Evolutionary conservation across 1,140 invertebrate genomes (phyloP), one percentile per base, ranked within the genome.

Genomic region (Macrostomum lignano): DNA sequence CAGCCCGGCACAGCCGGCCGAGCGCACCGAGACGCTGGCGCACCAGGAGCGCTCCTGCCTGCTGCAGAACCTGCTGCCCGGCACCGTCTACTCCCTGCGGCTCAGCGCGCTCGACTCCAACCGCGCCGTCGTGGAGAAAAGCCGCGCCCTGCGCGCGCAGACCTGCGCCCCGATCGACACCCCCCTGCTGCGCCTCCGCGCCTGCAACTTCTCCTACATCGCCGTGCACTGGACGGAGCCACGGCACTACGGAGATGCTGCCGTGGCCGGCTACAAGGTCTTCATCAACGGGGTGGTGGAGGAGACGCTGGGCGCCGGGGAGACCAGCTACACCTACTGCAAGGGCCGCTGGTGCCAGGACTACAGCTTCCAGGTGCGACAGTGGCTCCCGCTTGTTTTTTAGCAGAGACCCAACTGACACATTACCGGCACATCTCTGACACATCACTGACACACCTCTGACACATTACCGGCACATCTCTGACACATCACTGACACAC

Each of bases 171-270:
- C 51, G 15, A 49, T 52, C 21, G 40, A 42, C 21, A 20, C 38
- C 23, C 42, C 42, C 10, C 17, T 17, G 9, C 19, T 38, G 20
- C 32, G 36, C 22, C 25, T 7, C 38, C 55, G 55, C 37, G 55
- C 53, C 3, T 49, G 49, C 35, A 58, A 58, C 34, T 57, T 57
- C 45, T 54, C 48, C 9, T 58, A 57, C 40, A 49, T 56, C 33
- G 47, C 52, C 9, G 46, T 58, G 25, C 47, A 57, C 35, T 58
- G 55, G 55, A 50, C 56, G n/a, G 51, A 52, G 36, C 50, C 51
- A 10, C 46, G 40, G 2, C 47, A 44, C 3, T 57, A 52, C 38
- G 55, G 54, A 7, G 48, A 49, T 36, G 51, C 51, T 9, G 28
- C 45, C 19, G 44, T 57, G 21, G 52, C 45, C n/a, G 52, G 53